These are phyloP conservation scores for Sternotherus odoratus DNA, from an alignment of 2,797 vertebrate species.

Conservation along the genomic window DNA sequence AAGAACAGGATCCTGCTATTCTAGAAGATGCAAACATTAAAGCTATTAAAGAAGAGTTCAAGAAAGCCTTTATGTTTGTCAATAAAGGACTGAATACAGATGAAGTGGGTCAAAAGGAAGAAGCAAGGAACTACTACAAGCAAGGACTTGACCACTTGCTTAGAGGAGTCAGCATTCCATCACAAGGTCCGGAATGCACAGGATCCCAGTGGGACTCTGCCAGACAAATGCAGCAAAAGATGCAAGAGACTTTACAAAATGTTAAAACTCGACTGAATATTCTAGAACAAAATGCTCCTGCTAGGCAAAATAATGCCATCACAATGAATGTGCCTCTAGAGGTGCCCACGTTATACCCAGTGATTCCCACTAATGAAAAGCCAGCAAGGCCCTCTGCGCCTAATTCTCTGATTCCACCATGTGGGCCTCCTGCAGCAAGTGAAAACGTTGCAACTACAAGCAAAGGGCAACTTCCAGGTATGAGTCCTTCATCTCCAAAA, in stretches of 20 bases:
- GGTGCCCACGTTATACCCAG: constrained; percentile 83
- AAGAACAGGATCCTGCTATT: constrained; percentile 83
- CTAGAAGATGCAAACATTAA: constrained; percentile 88
- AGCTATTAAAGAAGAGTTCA: constrained; percentile 92
- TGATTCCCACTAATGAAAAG: constrained; percentile 82
- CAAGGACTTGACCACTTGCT: constrained; percentile 90
- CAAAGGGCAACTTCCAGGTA: constrained; percentile 21
- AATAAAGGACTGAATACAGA: constrained; percentile 91
- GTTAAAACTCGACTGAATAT: constrained; percentile 88
- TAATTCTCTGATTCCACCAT: constrained; percentile 23
- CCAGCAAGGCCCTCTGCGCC: constrained; percentile 79
- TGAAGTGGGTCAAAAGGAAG: constrained; percentile 87
- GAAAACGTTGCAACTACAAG: constrained; percentile 47
- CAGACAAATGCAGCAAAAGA: constrained; percentile 94
- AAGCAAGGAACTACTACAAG: constrained; percentile 89
- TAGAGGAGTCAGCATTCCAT: constrained; percentile 86
- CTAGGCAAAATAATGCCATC: constrained; percentile 30
- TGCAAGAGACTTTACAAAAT: constrained; percentile 93
- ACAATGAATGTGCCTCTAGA: constrained; percentile 42
- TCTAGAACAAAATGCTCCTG: constrained; percentile 81
- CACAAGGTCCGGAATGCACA: constrained; percentile 79
- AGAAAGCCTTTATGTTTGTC: constrained; percentile 90
- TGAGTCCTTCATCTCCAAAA: constrained; percentile 77
- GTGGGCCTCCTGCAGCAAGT: constrained; percentile 60
- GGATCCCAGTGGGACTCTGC: constrained; percentile 91